Conservation (phyloP, 2,113 vertebrate genomes). For the Trichomycterus rosablanca region DNA sequence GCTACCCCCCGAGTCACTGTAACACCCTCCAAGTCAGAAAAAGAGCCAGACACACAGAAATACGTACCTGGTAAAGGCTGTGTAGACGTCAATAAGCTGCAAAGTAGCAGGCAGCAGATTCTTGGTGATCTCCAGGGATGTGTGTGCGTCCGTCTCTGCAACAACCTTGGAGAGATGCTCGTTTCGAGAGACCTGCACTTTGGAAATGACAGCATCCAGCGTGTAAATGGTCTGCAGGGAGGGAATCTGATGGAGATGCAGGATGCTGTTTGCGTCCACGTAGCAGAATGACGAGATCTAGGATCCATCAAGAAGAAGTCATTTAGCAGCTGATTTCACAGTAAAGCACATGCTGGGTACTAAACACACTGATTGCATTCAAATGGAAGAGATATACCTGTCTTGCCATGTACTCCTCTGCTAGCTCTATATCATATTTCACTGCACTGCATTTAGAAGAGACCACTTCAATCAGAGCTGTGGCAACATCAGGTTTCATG, state of each 20-base stretch:
- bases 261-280: conserved; percentile 80
- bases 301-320: conserved; percentile 30
- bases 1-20: too few relatives aligned
- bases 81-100: conserved; percentile 89
- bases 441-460: conserved; percentile 83
- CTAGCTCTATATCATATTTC: conserved; percentile 91
- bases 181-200: conserved; percentile 94
- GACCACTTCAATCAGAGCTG: conserved; percentile 78
- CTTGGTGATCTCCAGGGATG: conserved; percentile 90
- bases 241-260: conserved; percentile 86
- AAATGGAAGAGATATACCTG: conserved; percentile 68
- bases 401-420: conserved; percentile 93
- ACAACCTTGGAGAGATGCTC: conserved; percentile 93
- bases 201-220: conserved; percentile 91
- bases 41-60: neutral
- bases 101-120: conserved; percentile 90
- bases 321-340: neutral
- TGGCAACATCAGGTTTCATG: conserved; percentile 87
- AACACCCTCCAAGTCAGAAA: too few relatives aligned
- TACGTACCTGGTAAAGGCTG: conserved; percentile 82
- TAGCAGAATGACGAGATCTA: conserved; percentile 92
- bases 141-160: conserved; percentile 82
- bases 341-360: neutral
- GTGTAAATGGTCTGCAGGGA: conserved; percentile 94
- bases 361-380: too few relatives aligned